Percentiles rank a stretch among this genome's conserved stretches.
Conservation (phyloP, 2,888 invertebrate genomes). For the Drosophila tanythrix region DNA sequence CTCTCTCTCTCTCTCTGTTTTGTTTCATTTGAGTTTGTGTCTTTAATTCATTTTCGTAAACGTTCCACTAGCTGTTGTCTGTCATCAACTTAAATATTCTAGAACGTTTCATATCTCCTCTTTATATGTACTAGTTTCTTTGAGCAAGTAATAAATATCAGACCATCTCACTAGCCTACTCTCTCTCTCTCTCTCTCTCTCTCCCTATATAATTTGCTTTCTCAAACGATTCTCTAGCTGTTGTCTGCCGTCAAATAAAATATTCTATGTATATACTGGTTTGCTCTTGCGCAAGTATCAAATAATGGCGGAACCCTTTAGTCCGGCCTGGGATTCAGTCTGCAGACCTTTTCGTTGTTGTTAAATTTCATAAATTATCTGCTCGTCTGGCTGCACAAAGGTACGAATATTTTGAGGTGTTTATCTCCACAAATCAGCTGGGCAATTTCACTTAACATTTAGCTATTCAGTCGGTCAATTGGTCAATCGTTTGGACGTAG, state of each 20-base stretch:
- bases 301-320: neutral
- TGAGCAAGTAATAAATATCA: neutral
- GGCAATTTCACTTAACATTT: conserved; percentile 22
- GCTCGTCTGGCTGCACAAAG: conserved; percentile 1
- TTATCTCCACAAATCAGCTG: conserved; percentile 16
- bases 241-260: neutral
- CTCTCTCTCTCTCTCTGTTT: neutral
- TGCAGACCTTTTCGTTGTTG: conserved; percentile 19
- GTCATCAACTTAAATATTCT: neutral
- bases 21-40: neutral
- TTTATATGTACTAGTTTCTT: neutral
- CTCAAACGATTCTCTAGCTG: conserved; percentile 21
- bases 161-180: neutral
- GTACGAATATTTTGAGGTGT: conserved; percentile 8
- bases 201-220: neutral
- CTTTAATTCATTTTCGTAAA: neutral
- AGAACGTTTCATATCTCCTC: neutral
- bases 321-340: neutral
- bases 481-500: conserved; percentile 1
- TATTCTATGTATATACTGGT: neutral
- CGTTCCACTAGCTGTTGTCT: neutral
- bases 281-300: neutral
- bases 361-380: conserved; percentile 42
- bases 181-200: neutral
- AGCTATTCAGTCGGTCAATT: conserved; percentile 29